Percentiles rank a stretch among this genome's conserved stretches.
These are phyloP conservation scores for Cecidostiba fungosa DNA, from an alignment of 2,888 invertebrate species.

Conservation along the genomic window DNA sequence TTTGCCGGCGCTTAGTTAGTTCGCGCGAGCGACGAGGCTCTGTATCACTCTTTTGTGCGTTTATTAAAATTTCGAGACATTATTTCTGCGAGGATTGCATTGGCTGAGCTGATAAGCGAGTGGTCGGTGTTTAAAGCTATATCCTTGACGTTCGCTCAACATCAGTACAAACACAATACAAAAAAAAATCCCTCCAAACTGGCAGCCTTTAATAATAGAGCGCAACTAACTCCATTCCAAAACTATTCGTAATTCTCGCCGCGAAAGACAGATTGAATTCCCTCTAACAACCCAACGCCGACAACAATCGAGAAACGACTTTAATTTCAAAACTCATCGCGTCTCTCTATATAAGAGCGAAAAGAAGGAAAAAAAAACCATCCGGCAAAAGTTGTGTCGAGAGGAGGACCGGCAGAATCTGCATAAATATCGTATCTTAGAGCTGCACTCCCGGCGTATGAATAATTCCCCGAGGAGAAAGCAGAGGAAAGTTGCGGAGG, in stretches of 20 bases:
- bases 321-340: conserved; percentile 24
- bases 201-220: no score
- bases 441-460: conserved; percentile 44
- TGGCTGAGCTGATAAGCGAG: neutral
- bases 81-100: neutral
- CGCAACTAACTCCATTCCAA: no score
- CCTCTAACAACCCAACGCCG: neutral
- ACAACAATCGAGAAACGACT: neutral
- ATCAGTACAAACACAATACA: no score
- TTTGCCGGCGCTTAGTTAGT: conserved; percentile 43
- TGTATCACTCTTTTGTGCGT: neutral
- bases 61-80: neutral
- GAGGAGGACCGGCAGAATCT: conserved; percentile 33
- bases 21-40: neutral
- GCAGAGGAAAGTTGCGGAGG: conserved; percentile 25
- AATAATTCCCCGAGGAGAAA: conserved; percentile 51
- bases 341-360: neutral
- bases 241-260: no score
- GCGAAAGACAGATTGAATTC: neutral
- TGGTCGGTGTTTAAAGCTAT: neutral
- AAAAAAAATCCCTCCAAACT: no score
- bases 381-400: conserved; percentile 19
- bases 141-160: no score
- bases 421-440: conserved; percentile 52
- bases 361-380: neutral